Conservation (phyloP, 2,888 invertebrate species). For the Lissonota sp. region DNA sequence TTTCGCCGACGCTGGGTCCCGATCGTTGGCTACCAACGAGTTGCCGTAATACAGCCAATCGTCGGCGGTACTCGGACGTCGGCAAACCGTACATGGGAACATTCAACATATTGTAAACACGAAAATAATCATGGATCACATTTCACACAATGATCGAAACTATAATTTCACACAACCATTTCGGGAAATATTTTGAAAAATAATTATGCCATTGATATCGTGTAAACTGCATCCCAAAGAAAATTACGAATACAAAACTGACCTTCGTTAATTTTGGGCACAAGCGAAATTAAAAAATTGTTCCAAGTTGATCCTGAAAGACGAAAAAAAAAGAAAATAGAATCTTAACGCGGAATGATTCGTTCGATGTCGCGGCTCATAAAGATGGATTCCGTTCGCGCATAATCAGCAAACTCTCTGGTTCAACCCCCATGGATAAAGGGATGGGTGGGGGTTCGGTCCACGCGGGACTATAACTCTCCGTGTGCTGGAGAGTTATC, state of each 20-base stretch:
- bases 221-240: neutral
- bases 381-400: slow-evolving; percentile 62
- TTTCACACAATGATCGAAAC: no score
- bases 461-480: slow-evolving; percentile 73
- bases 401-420: slow-evolving; percentile 77
- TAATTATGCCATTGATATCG: neutral
- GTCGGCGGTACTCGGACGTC: no score
- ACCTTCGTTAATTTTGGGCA: neutral
- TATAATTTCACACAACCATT: no score
- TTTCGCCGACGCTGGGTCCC: no score
- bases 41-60: no score
- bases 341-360: neutral
- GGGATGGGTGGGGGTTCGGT: slow-evolving; percentile 36
- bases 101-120: no score
- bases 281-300: neutral
- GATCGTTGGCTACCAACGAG: no score
- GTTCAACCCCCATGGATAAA: no score
- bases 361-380: slow-evolving; percentile 12
- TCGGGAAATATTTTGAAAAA: no score
- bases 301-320: neutral
- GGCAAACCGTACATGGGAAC: no score
- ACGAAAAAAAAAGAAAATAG: neutral
- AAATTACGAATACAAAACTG: neutral
- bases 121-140: no score
- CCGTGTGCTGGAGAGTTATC: slow-evolving; percentile 80